A percentile compares a stretch with the other conserved stretches of the same genome.
These are phyloP conservation scores for Cynopterus brachyotis DNA, from an alignment of 2,113 vertebrate genomes.

Conservation along the genomic window DNA sequence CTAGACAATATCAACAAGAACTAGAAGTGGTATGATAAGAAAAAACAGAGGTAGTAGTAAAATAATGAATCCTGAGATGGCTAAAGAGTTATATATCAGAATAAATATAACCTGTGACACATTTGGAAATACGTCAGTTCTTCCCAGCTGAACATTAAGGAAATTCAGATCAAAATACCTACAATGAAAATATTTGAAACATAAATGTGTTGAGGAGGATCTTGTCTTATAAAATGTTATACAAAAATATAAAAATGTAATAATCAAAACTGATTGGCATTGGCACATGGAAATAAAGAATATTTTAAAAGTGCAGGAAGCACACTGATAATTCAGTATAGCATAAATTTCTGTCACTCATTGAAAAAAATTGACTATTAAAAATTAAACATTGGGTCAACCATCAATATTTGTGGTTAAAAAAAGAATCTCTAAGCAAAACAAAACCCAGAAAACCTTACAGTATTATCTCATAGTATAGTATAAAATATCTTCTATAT, in stretches of 20 bases:
- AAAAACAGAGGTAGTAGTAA: not conserved
- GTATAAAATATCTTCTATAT: not conserved
- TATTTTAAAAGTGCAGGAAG: not conserved
- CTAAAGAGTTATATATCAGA: not conserved
- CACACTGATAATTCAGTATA: not conserved
- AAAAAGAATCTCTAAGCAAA: not conserved
- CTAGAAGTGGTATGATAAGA: not conserved
- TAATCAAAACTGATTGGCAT: not conserved
- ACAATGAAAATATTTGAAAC: slow-evolving; percentile 5
- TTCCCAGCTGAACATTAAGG: not conserved
- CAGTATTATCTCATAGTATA: not conserved
- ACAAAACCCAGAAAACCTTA: not conserved
- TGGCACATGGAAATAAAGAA: not conserved
- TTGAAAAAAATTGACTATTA: not conserved
- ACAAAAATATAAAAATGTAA: not conserved
- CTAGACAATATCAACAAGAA: not conserved
- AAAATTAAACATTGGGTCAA: not conserved
- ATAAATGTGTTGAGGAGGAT: not conserved
- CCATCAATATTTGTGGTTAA: not conserved
- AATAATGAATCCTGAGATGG: not conserved
- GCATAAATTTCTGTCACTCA: not conserved
- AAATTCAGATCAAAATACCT: not conserved
- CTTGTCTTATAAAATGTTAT: not conserved
- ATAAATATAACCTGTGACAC: not conserved
- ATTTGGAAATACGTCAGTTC: not conserved